A percentile compares a stretch with the other conserved stretches of the same genome.
Conservation (phyloP, 2,888 invertebrate species). For the Drosophila anceps region DNA sequence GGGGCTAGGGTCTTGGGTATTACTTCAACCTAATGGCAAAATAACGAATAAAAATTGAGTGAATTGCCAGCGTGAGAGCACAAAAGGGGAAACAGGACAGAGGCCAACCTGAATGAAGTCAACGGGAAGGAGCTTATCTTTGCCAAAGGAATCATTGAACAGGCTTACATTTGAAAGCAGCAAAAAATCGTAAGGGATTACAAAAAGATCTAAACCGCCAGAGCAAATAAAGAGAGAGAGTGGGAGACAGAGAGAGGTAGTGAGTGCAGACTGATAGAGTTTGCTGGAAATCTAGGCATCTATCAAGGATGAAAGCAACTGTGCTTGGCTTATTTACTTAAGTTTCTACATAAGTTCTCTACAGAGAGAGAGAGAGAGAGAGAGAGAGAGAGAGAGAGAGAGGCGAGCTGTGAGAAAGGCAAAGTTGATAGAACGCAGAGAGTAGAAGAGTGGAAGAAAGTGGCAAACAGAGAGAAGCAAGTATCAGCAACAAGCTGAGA, state of each 20-base stretch:
- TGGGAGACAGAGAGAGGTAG: not conserved
- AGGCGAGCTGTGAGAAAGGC: not conserved
- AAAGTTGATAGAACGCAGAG: not conserved
- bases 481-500: not conserved
- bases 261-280: not conserved
- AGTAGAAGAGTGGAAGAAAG: not conserved
- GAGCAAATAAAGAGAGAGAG: not conserved
- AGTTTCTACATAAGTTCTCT: too few species aligned
- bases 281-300: not conserved
- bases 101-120: constrained; percentile 4
- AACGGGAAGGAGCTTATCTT: constrained; percentile 7
- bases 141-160: constrained; percentile 27
- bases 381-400: not conserved
- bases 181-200: not conserved
- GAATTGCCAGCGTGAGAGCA: constrained; percentile 46
- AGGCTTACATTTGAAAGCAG: not conserved
- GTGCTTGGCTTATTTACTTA: not conserved
- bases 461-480: not conserved
- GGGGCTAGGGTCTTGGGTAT: constrained; percentile 27
- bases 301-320: not conserved
- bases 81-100: not conserved
- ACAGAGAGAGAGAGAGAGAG: too few species aligned
- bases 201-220: not conserved
- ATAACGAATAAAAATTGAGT: constrained; percentile 74
- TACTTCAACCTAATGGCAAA: constrained; percentile 56